phyloP scores from a whole-genome alignment of 2,888 invertebrate species.

The Stegana nigrithorax region DNA sequence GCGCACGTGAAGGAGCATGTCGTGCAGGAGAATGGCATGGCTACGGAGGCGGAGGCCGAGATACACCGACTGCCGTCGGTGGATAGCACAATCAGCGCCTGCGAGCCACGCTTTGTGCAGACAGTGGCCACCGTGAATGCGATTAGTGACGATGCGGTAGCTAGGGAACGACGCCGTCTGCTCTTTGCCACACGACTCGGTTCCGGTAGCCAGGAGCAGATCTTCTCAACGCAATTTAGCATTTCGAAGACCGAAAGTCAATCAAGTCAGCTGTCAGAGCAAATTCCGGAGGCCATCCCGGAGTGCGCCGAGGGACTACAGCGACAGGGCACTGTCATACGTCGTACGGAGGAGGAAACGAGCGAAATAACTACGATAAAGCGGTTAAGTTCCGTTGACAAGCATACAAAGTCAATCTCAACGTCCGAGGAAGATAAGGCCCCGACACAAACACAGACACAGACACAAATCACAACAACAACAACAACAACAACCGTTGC shows the following conservation, averaged over 20 bases:
- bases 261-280: conserved; percentile 73
- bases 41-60: conserved; percentile 41
- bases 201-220: conserved; percentile 74
- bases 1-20: conserved; percentile 51
- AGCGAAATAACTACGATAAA: conserved; percentile 1
- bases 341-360: conserved; percentile 49
- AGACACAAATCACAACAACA: conserved; percentile 19
- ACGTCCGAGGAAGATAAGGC: conserved; percentile 63
- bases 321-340: conserved; percentile 63
- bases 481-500: conserved; percentile 9
- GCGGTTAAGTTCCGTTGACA: not conserved
- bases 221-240: conserved; percentile 76
- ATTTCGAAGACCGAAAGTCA: conserved; percentile 76
- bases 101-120: conserved; percentile 51
- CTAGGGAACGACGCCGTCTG: conserved; percentile 69
- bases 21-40: conserved; percentile 54
- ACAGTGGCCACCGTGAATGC: conserved; percentile 59
- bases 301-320: conserved; percentile 51
- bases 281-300: conserved; percentile 53
- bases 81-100: conserved; percentile 54
- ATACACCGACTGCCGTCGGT: conserved; percentile 60
- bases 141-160: conserved; percentile 48
- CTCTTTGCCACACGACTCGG: conserved; percentile 78
- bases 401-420: conserved; percentile 46
- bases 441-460: too few relatives aligned